Evolutionary conservation across 2,797 vertebrate species (phyloP).

Genomic region (Semaprochilodus insignis): DNA sequence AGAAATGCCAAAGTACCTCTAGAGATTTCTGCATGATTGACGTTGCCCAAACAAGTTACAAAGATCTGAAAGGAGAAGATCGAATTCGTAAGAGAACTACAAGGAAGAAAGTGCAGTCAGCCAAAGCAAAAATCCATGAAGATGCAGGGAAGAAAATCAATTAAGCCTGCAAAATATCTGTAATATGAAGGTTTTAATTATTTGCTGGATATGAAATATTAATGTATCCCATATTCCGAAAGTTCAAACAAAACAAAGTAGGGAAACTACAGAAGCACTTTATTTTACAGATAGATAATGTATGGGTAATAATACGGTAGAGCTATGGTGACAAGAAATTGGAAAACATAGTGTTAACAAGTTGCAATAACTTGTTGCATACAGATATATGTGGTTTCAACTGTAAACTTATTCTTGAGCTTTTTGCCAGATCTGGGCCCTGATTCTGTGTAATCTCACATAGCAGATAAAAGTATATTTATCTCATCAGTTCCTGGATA

Average conservation of each 20-base stretch:
- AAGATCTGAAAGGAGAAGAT: neutral
- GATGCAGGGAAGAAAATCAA: conserved; percentile 13
- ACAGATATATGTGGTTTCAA: too few relatives aligned
- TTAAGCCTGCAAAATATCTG: conserved; percentile 1
- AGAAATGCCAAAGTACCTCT: neutral
- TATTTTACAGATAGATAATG: too few relatives aligned
- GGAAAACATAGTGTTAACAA: too few relatives aligned
- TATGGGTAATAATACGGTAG: too few relatives aligned
- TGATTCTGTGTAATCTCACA: too few relatives aligned
- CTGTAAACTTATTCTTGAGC: too few relatives aligned
- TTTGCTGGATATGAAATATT: conserved; percentile 13
- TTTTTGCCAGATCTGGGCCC: too few relatives aligned
- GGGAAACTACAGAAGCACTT: neutral
- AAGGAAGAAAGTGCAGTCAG: neutral
- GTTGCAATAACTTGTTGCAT: too few relatives aligned
- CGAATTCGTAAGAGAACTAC: neutral
- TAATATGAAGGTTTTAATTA: neutral
- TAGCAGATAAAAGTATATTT: too few relatives aligned
- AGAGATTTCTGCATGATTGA: neutral
- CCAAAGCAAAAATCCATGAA: neutral
- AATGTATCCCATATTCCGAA: conserved; percentile 1
- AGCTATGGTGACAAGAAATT: too few relatives aligned
- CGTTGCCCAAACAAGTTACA: neutral
- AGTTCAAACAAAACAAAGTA: conserved; percentile 6
- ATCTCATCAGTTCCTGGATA: too few relatives aligned